These are phyloP conservation scores for Troides helena DNA, from an alignment of 2,888 invertebrate genomes.

Conservation along the genomic window DNA sequence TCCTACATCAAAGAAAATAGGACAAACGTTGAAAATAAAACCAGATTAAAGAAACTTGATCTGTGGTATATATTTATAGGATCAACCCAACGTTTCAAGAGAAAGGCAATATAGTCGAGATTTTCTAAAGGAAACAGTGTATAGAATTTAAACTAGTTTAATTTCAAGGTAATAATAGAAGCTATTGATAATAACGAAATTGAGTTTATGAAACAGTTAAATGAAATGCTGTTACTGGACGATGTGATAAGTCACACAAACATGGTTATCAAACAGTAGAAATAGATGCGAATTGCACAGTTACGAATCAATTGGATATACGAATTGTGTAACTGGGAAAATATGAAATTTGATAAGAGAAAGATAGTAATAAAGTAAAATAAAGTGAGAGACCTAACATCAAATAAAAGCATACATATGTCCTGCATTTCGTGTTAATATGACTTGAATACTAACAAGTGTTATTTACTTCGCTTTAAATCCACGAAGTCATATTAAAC, in stretches of 20 bases:
- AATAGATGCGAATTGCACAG: slow-evolving; percentile 11
- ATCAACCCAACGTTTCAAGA: background rate
- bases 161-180: background rate
- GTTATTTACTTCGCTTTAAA: too few species aligned
- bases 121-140: too few species aligned
- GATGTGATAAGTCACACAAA: slow-evolving; percentile 20
- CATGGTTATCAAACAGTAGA: slow-evolving; percentile 8
- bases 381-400: too few species aligned
- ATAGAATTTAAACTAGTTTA: background rate
- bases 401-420: slow-evolving; percentile 11
- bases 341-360: too few species aligned
- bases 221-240: slow-evolving; percentile 10
- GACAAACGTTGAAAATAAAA: slow-evolving; percentile 2
- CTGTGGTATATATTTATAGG: background rate
- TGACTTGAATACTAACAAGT: background rate
- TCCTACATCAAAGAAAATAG: slow-evolving; percentile 16
- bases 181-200: background rate
- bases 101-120: background rate
- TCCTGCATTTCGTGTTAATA: background rate
- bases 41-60: background rate
- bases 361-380: too few species aligned
- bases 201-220: background rate
- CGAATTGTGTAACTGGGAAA: background rate
- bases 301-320: slow-evolving; percentile 21
- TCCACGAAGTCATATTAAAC: too few species aligned